A percentile compares a stretch with the other conserved stretches of the same genome.
These are phyloP conservation scores for Limnephilus auricula DNA, from an alignment of 2,888 invertebrate genomes.

Conservation along the genomic window DNA sequence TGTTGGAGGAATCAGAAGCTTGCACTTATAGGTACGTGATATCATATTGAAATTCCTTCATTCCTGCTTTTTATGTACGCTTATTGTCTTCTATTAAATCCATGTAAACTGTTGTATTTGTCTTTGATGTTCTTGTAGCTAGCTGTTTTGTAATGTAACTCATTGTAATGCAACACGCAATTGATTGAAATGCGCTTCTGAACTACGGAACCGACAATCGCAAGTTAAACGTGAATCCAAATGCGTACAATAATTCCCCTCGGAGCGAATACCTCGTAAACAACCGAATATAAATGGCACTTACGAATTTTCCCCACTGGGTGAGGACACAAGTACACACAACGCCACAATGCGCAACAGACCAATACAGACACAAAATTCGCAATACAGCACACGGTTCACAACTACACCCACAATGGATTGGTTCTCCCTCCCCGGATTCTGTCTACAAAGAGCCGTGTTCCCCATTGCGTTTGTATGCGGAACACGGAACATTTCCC, in stretches of 20 bases:
- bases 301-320: slow-evolving; percentile 50
- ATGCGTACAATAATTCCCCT: slow-evolving; percentile 16
- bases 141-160: background rate
- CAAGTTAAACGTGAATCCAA: slow-evolving; percentile 22
- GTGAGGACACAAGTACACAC: background rate
- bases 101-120: too few relatives aligned
- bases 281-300: slow-evolving; percentile 49
- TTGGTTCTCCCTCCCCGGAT: slow-evolving; percentile 20
- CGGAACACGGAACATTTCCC: slow-evolving; percentile 53
- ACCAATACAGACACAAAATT: slow-evolving; percentile 2
- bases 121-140: background rate
- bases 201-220: background rate
- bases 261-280: slow-evolving; percentile 39
- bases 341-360: background rate
- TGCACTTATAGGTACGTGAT: slow-evolving; percentile 40
- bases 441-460: slow-evolving; percentile 11
- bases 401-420: background rate
- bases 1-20: slow-evolving; percentile 24
- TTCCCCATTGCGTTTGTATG: slow-evolving; percentile 34
- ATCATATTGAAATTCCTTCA: background rate
- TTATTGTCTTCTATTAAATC: background rate
- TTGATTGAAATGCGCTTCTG: background rate
- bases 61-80: background rate
- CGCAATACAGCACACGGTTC: background rate
- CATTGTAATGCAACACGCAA: background rate